Evolutionary conservation across 2,888 invertebrate genomes (phyloP).

Genomic region (Netelia inedita): DNA sequence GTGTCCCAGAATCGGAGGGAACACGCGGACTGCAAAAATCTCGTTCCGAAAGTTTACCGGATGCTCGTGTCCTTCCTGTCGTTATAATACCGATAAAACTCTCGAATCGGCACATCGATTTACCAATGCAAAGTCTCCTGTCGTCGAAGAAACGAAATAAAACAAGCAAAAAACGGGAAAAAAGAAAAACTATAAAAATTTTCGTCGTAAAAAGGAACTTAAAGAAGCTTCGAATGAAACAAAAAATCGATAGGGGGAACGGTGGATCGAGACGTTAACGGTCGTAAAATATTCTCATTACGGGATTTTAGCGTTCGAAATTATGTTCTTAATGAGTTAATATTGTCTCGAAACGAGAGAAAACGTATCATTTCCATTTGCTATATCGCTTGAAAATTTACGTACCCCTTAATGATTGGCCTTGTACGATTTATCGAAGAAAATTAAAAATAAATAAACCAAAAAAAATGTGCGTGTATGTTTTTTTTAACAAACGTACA

Average conservation of each 20-base stretch:
- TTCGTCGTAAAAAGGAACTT: conserved; percentile 6
- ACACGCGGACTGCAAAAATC: conserved; percentile 33
- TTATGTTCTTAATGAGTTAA: not conserved
- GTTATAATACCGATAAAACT: conserved; percentile 24
- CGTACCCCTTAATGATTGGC: no score
- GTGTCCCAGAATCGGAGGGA: conserved; percentile 25
- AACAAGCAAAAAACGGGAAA: not conserved
- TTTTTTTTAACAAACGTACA: no score
- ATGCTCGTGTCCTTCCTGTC: conserved; percentile 18
- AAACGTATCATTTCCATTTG: not conserved
- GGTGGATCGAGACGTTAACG: not conserved
- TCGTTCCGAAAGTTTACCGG: conserved; percentile 34
- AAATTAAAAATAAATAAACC: no score
- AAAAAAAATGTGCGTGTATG: no score
- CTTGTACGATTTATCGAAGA: no score
- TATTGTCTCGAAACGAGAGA: not conserved
- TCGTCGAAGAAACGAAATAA: not conserved
- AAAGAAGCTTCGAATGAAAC: not conserved
- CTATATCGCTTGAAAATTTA: no score
- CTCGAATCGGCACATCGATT: not conserved
- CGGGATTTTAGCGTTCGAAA: not conserved
- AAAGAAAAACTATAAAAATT: not conserved
- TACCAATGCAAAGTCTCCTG: not conserved
- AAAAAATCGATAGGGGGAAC: not conserved
- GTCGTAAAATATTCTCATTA: conserved; percentile 31